These are phyloP conservation scores for Salvelinus namaycush DNA, from an alignment of 2,113 vertebrate species.

Conservation along the genomic window DNA sequence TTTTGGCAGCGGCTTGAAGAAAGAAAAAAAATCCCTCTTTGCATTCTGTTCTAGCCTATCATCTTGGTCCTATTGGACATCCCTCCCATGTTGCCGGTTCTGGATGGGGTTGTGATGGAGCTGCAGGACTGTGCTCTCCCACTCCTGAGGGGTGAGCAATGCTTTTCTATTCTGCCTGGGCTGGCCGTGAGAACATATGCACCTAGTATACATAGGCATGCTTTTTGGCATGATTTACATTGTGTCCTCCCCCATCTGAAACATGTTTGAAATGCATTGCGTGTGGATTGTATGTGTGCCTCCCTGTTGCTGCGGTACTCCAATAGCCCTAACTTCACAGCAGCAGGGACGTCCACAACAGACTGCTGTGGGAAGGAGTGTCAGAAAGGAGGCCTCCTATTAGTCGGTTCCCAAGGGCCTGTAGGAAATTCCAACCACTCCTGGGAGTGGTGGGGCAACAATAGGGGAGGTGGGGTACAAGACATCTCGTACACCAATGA, in stretches of 20 bases:
- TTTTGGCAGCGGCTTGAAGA: too few relatives aligned
- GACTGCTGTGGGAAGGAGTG: constrained; percentile 44
- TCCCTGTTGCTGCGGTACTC: neutral
- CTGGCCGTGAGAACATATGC: neutral
- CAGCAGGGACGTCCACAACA: neutral
- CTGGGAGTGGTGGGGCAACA: constrained; percentile 42
- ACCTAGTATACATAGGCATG: neutral
- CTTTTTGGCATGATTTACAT: neutral
- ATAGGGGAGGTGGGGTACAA: constrained; percentile 10
- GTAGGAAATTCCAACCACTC: constrained; percentile 38
- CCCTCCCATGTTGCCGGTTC: constrained; percentile 91
- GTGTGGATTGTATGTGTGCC: neutral
- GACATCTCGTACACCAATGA: constrained; percentile 14
- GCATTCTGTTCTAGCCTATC: constrained; percentile 78
- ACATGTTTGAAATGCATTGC: neutral
- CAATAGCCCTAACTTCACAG: neutral
- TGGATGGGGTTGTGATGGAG: constrained; percentile 96
- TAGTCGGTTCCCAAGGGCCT: constrained; percentile 44
- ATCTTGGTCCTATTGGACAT: constrained; percentile 91
- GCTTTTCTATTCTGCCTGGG: too few relatives aligned
- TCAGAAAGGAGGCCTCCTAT: constrained; percentile 33
- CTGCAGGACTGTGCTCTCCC: constrained; percentile 95
- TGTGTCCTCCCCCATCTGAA: constrained; percentile 1
- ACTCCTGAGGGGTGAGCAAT: constrained; percentile 82
- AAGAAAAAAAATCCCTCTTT: too few relatives aligned